These are phyloP conservation scores for Onychorhynchus coronatus DNA, from an alignment of 2,113 vertebrate genomes.

Conservation along the genomic window DNA sequence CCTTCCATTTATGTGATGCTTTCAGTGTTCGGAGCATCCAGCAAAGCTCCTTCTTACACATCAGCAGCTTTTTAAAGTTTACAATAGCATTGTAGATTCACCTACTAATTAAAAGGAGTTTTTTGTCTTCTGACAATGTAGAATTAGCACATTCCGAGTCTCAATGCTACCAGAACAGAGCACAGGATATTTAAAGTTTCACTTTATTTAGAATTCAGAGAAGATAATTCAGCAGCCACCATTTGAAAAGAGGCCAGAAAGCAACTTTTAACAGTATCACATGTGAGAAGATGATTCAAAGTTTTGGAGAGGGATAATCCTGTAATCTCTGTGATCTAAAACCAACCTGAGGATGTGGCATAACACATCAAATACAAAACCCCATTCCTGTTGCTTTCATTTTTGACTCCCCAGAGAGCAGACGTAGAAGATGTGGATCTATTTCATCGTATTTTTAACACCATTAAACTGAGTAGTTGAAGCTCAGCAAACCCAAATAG, in stretches of 20 bases:
- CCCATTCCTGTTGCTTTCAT: neutral
- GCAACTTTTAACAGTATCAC: slow-evolving; percentile 17
- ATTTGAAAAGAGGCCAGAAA: slow-evolving; percentile 50
- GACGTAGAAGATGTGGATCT: neutral
- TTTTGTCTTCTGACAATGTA: neutral
- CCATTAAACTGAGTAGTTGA: neutral
- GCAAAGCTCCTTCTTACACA: neutral
- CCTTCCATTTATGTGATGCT: neutral
- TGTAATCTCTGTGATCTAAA: slow-evolving; percentile 12
- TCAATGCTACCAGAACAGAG: neutral
- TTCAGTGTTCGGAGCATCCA: neutral
- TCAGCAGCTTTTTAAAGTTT: neutral
- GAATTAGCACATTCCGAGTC: neutral
- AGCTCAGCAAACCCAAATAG: neutral
- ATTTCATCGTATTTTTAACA: neutral
- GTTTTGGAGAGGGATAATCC: neutral
- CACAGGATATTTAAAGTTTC: slow-evolving; percentile 29
- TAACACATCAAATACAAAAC: neutral
- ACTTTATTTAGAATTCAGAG: slow-evolving; percentile 40
- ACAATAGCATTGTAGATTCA: neutral
- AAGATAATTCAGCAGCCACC: neutral
- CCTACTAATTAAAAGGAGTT: neutral
- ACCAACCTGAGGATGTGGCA: neutral
- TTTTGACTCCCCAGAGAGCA: neutral
- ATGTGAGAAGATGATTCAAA: slow-evolving; percentile 9